Conservation (phyloP, 2,797 vertebrate genomes). For the Chiroxiphia lanceolata region DNA sequence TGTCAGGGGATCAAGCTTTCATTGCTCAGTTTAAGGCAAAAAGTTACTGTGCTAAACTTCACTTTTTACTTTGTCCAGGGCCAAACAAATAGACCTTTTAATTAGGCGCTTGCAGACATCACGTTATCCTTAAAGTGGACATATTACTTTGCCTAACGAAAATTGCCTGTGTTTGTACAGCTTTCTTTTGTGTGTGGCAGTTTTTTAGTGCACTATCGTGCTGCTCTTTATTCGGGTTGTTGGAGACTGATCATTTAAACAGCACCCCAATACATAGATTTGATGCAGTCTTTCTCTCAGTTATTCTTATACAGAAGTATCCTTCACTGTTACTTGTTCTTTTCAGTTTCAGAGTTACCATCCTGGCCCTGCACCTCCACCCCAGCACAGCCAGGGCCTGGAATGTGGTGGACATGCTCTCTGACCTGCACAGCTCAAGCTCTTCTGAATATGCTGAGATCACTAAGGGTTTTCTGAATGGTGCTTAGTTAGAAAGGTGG, state of each 20-base stretch:
- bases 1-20: slow-evolving; percentile 26
- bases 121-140: neutral
- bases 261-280: neutral
- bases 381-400: neutral
- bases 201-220: fast-evolving
- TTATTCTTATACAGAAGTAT: neutral
- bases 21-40: slow-evolving; percentile 10
- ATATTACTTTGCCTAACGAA: neutral
- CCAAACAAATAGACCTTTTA: neutral
- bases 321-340: neutral
- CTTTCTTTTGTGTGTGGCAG: neutral
- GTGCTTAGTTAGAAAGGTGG: neutral
- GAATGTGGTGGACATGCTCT: neutral
- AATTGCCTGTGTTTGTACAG: neutral
- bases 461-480: neutral
- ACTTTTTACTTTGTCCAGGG: neutral
- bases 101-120: neutral
- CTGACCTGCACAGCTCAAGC: neutral
- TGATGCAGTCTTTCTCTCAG: neutral
- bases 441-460: neutral
- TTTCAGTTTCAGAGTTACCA: neutral
- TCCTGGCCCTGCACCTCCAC: neutral
- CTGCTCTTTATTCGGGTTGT: neutral
- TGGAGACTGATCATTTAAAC: neutral
- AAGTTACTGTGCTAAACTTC: neutral